Base-by-base conservation (phyloP, 2,113 vertebrate species). In the Plectropomus leopardus region DNA sequence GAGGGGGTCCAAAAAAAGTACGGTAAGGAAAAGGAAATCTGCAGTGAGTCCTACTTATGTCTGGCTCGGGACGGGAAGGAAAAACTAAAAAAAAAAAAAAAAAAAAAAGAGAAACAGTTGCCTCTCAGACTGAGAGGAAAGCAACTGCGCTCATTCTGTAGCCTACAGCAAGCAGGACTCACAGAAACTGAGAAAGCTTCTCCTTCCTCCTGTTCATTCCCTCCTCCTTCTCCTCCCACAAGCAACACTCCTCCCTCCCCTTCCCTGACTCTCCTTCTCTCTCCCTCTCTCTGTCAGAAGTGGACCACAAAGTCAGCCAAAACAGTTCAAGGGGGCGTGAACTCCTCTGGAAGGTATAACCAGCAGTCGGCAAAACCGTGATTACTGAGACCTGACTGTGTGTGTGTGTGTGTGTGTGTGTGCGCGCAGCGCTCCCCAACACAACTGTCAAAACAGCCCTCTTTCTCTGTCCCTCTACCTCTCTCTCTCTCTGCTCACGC, bases 291-390 rank as follows among this genome's bases (percentile, higher is more conserved):
- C 87, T 75, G 55, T 91, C 90, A 88, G 92, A 78, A 82, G 86
- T 92, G 90, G 59, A 90, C 92, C 94, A 89, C 90, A 94, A 94
- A 94, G 95, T 95, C 96, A 85, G 83, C 82, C 84, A 82, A 76
- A 96, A 94, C 91, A 91, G 93, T 95, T 94, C 95, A 95, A 81
- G 94, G 94, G 96, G 96, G 95, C 94, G 89, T 95, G 95, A 96
- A 95, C 93, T 95, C 92, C 89, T 88, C 92, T 93, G 85, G 91
- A 95, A 96, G 95, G 95, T 96, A 90, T 14, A 96, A 94, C 92
- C 95, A 92, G 89, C 89, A 67, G 82, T 92, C 82, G 87, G 78
- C 91, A 88, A 85, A 93, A 93, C 89, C 83, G 87, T 92, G 89
- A 96, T 94, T 95, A 93, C 90, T 92, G 85, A 92, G 78, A 88